Percentiles rank a stretch among this genome's conserved stretches.
These are phyloP conservation scores for Tanytarsus gracilentus DNA, from an alignment of 2,888 invertebrate species.

Conservation along the genomic window DNA sequence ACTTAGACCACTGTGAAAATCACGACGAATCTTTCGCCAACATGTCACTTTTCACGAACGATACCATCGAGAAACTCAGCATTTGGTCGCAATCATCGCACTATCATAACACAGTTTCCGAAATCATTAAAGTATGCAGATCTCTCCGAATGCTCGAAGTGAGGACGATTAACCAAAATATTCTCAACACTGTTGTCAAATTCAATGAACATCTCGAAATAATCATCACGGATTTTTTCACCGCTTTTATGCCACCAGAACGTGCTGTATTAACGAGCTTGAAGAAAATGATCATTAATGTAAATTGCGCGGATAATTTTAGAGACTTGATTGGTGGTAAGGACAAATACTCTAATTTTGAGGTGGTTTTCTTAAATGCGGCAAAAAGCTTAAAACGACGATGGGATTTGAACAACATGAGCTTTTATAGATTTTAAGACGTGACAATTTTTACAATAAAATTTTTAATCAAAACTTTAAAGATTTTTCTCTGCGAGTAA, in stretches of 20 bases:
- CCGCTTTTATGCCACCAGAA: neutral
- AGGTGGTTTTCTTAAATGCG: neutral
- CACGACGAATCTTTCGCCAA: neutral
- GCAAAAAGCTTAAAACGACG: neutral
- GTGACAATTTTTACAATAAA: too few relatives aligned
- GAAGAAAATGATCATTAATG: neutral
- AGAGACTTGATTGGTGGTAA: neutral
- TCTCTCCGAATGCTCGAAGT: neutral
- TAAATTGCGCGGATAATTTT: neutral
- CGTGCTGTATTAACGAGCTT: neutral
- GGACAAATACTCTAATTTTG: neutral
- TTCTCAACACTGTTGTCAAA: neutral
- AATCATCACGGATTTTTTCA: neutral
- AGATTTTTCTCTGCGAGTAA: too few relatives aligned
- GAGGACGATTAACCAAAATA: neutral
- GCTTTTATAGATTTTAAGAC: neutral
- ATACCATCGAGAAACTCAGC: neutral
- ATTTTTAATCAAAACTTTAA: too few relatives aligned
- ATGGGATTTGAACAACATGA: neutral
- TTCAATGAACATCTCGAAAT: neutral
- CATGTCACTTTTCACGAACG: neutral
- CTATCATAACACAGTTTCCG: neutral
- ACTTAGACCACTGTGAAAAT: neutral
- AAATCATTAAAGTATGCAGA: neutral
- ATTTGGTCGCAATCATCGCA: neutral